Percentiles rank a stretch among this genome's conserved stretches.
phyloP scores from a whole-genome alignment of 2,113 vertebrate species.

The Odontesthes bonariensis region DNA sequence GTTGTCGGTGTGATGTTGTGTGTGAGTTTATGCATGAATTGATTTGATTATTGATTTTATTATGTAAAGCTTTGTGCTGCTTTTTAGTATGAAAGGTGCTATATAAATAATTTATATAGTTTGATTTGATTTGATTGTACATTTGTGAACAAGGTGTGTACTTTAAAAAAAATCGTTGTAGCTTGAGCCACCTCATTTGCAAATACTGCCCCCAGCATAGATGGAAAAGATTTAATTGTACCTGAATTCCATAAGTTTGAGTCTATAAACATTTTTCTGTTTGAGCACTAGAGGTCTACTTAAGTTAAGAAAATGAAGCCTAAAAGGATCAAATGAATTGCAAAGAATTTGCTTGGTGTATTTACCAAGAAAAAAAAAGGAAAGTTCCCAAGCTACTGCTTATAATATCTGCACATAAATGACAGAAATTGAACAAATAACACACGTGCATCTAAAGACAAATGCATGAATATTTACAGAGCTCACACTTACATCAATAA shows the following conservation, averaged over 20 bases:
- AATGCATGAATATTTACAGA: neutral
- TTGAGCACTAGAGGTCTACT: neutral
- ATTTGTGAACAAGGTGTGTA: neutral
- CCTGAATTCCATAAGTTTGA: too few species aligned
- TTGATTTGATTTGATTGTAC: too few species aligned
- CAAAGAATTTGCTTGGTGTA: neutral
- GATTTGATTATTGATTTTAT: too few species aligned
- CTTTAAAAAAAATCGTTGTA: neutral
- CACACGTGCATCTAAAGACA: neutral
- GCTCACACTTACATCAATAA: conserved; percentile 88
- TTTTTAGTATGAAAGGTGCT: too few species aligned
- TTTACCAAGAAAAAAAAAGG: neutral
- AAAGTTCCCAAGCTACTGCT: neutral
- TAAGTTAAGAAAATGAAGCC: too few species aligned
- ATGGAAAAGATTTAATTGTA: neutral
- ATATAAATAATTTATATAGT: too few species aligned
- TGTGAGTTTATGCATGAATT: too few species aligned
- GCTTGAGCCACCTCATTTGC: neutral
- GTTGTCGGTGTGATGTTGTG: too few species aligned
- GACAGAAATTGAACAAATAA: neutral
- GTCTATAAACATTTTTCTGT: neutral
- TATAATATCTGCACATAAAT: neutral
- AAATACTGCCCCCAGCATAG: neutral
- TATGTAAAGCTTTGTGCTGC: too few species aligned
- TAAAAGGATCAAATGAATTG: too few species aligned